phyloP scores from a whole-genome alignment of 2,888 invertebrate species.

The Sinhomidia bicolor region DNA sequence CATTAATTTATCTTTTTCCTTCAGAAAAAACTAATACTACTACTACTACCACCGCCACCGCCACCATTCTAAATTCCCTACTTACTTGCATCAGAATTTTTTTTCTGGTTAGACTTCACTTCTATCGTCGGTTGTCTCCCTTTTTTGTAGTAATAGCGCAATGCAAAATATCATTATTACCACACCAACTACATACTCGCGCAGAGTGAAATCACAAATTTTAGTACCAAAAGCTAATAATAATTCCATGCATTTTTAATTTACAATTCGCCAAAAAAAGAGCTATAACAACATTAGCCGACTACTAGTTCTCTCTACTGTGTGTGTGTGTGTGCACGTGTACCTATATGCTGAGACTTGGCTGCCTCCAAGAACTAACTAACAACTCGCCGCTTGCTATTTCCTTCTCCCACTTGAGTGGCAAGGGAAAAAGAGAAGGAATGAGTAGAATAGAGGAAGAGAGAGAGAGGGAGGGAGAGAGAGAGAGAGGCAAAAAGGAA shows the following conservation, averaged over 20 bases:
- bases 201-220: slow-evolving; percentile 39
- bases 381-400: background rate
- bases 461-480: background rate
- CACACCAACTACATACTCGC: slow-evolving; percentile 26
- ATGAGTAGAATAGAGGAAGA: slow-evolving; percentile 2
- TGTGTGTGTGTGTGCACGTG: no score
- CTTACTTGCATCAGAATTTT: background rate
- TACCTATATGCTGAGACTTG: no score
- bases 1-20: slow-evolving; percentile 47
- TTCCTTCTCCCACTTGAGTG: background rate
- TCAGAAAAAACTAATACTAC: slow-evolving; percentile 4
- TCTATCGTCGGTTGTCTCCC: slow-evolving; percentile 1
- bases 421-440: slow-evolving; percentile 29
- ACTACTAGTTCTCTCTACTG: background rate
- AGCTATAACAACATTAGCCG: slow-evolving; percentile 23
- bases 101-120: slow-evolving; percentile 27
- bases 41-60: background rate
- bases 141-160: slow-evolving; percentile 16
- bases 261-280: slow-evolving; percentile 44
- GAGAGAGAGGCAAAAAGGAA: background rate
- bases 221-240: slow-evolving; percentile 57
- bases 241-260: slow-evolving; percentile 69
- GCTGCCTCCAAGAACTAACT: no score
- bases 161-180: slow-evolving; percentile 44
- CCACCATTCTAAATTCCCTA: background rate